Conservation (phyloP, 2,888 invertebrate species). For the Aphodius sticticus region DNA sequence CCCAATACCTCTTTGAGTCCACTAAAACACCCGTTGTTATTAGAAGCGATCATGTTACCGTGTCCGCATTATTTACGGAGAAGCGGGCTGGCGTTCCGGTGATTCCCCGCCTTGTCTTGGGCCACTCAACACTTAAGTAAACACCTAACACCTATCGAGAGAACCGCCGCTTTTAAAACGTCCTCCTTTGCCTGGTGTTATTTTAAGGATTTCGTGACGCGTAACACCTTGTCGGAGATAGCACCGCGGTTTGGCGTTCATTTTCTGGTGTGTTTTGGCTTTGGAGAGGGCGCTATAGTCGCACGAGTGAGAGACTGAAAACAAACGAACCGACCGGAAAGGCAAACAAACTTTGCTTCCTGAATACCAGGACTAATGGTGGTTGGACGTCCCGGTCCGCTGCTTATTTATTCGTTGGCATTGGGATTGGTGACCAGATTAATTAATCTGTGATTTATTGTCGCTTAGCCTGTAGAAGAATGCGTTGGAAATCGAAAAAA, state of each 20-base stretch:
- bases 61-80: slow-evolving; percentile 21
- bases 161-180: slow-evolving; percentile 14
- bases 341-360: not conserved
- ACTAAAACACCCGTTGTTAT: slow-evolving; percentile 4
- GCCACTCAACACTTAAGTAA: slow-evolving; percentile 21
- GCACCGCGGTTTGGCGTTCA: not conserved
- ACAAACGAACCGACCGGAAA: slow-evolving; percentile 4
- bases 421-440: not conserved
- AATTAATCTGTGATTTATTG: not conserved
- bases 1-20: not conserved
- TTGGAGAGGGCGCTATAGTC: not conserved
- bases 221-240: slow-evolving; percentile 24
- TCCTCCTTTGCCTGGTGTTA: slow-evolving; percentile 19
- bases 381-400: not conserved
- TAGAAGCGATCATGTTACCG: slow-evolving; percentile 18
- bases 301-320: not conserved
- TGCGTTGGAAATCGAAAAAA: not conserved
- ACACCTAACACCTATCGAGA: slow-evolving; percentile 23
- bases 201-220: slow-evolving; percentile 22
- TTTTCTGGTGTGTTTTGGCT: not conserved
- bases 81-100: slow-evolving; percentile 5
- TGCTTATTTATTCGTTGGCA: not conserved
- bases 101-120: slow-evolving; percentile 14
- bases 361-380: not conserved
- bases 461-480: not conserved